Evolutionary conservation across 1,140 invertebrate genomes (phyloP).

Genomic region (Halesus radiatus): DNA sequence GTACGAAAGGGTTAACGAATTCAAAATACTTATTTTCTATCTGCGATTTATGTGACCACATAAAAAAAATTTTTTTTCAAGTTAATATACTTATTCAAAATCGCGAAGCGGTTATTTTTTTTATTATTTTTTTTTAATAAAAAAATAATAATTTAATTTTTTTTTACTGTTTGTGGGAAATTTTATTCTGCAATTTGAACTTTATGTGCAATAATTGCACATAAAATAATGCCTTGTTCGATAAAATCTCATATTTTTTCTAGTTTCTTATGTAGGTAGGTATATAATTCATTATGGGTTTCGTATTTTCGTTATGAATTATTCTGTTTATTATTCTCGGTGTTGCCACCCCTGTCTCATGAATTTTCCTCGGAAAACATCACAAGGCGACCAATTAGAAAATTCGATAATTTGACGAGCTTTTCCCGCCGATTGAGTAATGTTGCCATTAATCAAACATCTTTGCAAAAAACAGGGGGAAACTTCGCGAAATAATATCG

Average conservation of each 20-base stretch:
- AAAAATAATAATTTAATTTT: too few relatives aligned
- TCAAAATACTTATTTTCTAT: too few relatives aligned
- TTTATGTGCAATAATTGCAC: not conserved
- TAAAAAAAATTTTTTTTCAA: not conserved
- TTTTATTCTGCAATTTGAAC: not conserved
- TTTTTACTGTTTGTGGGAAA: too few relatives aligned
- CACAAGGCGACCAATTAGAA: conserved; percentile 54
- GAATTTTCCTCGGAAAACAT: conserved; percentile 52
- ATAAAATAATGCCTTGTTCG: not conserved
- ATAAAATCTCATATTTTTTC: not conserved
- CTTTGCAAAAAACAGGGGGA: conserved; percentile 48
- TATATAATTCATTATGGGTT: not conserved
- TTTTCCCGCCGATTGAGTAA: conserved; percentile 52
- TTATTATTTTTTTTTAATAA: too few relatives aligned
- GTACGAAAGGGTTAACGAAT: too few relatives aligned
- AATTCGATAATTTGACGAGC: conserved; percentile 56
- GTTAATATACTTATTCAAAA: not conserved
- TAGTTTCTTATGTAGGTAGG: too few relatives aligned
- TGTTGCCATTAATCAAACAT: conserved; percentile 55
- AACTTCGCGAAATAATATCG: conserved; percentile 40
- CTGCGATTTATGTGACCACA: not conserved
- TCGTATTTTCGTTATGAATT: not conserved
- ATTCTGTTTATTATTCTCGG: not conserved
- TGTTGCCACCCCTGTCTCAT: conserved; percentile 25
- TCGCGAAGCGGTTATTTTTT: not conserved